Evolutionary conservation across 2,797 vertebrate genomes (phyloP).

Genomic region (Xenops minutus): DNA sequence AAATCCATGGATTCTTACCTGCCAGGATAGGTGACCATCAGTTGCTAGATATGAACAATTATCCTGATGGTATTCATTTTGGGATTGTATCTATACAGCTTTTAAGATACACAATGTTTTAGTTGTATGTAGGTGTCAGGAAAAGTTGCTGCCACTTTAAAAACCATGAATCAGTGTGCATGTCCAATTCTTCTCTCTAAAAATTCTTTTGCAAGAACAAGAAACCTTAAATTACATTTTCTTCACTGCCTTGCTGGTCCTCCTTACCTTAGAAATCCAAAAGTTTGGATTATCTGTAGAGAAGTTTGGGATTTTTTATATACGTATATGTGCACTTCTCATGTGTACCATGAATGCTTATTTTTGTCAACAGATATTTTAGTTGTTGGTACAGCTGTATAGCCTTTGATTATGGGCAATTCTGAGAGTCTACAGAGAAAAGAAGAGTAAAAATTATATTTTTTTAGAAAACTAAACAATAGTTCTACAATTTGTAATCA

Average conservation of each 20-base stretch:
- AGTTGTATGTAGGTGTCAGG: not conserved
- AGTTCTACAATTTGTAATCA: not conserved
- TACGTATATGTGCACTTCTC: not conserved
- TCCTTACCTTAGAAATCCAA: not conserved
- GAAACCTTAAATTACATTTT: not conserved
- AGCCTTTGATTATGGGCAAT: not conserved
- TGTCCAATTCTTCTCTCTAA: not conserved
- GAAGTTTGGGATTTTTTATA: not conserved
- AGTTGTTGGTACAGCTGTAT: not conserved
- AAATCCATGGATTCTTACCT: not conserved
- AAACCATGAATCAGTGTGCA: accelerated
- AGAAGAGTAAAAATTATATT: not conserved
- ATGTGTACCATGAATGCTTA: not conserved
- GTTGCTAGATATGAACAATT: not conserved
- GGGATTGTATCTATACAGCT: not conserved
- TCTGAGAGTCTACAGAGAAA: not conserved
- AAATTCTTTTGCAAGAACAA: not conserved
- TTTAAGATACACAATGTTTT: not conserved
- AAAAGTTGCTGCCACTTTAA: not conserved
- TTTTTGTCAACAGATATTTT: not conserved
- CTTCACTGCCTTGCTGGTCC: not conserved
- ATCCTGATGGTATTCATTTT: not conserved
- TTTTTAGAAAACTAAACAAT: not conserved
- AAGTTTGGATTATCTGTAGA: not conserved
- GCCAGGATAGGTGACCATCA: not conserved